phyloP scores from a whole-genome alignment of 2,113 vertebrate genomes.

The Entomyzon cyanotis region DNA sequence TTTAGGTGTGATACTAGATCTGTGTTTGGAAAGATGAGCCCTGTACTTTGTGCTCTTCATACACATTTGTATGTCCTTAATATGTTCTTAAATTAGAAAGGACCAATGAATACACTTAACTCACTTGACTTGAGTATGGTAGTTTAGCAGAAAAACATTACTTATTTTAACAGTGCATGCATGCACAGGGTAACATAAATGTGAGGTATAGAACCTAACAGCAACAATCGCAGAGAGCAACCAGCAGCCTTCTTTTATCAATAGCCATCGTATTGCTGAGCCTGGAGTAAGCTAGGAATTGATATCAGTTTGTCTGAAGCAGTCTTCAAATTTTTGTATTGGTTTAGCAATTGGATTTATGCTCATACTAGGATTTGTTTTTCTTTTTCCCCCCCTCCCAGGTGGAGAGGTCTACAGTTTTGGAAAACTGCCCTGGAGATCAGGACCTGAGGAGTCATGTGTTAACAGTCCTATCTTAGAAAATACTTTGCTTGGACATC shows the following conservation, averaged over 20 bases:
- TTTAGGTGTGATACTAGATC: not conserved
- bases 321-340: not conserved
- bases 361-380: not conserved
- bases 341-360: not conserved
- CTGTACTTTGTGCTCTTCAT: not conserved
- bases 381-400: not conserved
- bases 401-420: conserved; percentile 94
- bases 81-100: not conserved
- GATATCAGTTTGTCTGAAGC: not conserved
- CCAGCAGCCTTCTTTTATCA: not conserved
- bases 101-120: not conserved
- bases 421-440: conserved; percentile 87
- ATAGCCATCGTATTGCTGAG: not conserved
- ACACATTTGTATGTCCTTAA: not conserved
- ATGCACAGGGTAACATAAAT: accelerated
- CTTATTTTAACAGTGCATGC: not conserved
- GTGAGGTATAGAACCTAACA: not conserved
- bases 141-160: not conserved
- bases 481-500: conserved; percentile 81
- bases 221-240: not conserved
- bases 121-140: not conserved
- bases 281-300: not conserved
- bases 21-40: not conserved
- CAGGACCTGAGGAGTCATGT: conserved; percentile 49
- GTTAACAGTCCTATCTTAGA: conserved; percentile 78